Conservation (phyloP, 2,888 invertebrate species). For the Macrophya annulata region DNA sequence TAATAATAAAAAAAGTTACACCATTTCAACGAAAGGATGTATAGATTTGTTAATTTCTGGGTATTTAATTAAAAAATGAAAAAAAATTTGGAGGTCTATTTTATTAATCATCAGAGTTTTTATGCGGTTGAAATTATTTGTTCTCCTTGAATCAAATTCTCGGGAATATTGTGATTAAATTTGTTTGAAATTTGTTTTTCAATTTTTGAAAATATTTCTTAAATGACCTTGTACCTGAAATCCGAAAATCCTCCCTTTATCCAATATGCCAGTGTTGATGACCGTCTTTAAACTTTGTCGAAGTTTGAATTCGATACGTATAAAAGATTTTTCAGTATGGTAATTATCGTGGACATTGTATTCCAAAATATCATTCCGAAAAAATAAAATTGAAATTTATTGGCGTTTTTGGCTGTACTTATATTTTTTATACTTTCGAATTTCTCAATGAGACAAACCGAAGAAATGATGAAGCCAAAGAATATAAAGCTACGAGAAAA, state of each 20-base stretch:
- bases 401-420: background rate
- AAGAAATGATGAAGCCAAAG: background rate
- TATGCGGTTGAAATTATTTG: background rate
- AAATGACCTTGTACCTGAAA: background rate
- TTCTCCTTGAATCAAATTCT: background rate
- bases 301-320: background rate
- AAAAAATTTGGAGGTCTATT: background rate
- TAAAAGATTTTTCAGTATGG: background rate
- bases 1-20: background rate
- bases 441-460: background rate
- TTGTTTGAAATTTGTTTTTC: background rate
- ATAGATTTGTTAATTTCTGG: background rate
- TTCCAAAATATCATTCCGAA: background rate
- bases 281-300: too few relatives aligned
- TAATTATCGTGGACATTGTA: too few relatives aligned
- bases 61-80: slow-evolving; percentile 1
- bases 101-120: background rate
- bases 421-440: background rate
- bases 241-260: background rate
- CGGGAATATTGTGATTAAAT: background rate
- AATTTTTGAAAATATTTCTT: background rate
- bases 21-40: background rate
- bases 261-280: background rate
- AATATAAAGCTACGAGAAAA: background rate
- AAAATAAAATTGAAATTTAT: background rate